Percentiles rank a stretch among this genome's conserved stretches.
These are phyloP conservation scores for Gila robusta DNA, from an alignment of 2,797 vertebrate genomes.

Conservation along the genomic window DNA sequence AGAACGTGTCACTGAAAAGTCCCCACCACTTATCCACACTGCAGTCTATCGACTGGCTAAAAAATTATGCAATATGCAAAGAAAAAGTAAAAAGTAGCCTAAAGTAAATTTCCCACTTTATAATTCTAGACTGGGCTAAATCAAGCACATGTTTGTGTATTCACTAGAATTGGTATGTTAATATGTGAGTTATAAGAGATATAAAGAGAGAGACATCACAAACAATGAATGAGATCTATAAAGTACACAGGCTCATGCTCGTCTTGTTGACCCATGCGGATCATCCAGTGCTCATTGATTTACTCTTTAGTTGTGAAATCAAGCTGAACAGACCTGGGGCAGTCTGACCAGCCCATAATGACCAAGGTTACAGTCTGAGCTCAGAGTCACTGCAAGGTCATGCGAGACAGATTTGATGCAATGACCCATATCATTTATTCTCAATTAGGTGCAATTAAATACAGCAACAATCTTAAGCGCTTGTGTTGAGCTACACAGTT, in stretches of 20 bases:
- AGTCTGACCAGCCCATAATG: constrained; percentile 22
- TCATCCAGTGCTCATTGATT: constrained; percentile 53
- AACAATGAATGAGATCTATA: constrained; percentile 30
- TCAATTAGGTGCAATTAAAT: constrained; percentile 34
- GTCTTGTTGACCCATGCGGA: constrained; percentile 20
- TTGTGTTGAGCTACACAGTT: not conserved
- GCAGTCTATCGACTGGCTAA: not conserved
- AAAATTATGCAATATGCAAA: not conserved
- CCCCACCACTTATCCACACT: not conserved
- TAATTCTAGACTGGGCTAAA: not conserved
- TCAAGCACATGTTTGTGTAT: not conserved
- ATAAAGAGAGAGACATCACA: constrained; percentile 8
- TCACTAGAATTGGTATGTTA: not conserved
- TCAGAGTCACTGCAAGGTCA: constrained; percentile 23
- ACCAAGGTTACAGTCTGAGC: constrained; percentile 11
- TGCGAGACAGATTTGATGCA: constrained; percentile 10
- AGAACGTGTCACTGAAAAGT: not conserved
- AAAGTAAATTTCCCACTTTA: not conserved
- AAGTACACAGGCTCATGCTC: not conserved
- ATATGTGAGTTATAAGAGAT: constrained; percentile 3
- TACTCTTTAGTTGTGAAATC: constrained; percentile 45
- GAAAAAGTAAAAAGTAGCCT: not conserved
- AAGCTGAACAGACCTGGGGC: constrained; percentile 22
- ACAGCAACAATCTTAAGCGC: constrained; percentile 6
- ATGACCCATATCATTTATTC: not conserved